Evolutionary conservation across 1,140 invertebrate species (phyloP), one percentile per base, ranked within the genome.

Genomic region (Calephelis virginiensis): DNA sequence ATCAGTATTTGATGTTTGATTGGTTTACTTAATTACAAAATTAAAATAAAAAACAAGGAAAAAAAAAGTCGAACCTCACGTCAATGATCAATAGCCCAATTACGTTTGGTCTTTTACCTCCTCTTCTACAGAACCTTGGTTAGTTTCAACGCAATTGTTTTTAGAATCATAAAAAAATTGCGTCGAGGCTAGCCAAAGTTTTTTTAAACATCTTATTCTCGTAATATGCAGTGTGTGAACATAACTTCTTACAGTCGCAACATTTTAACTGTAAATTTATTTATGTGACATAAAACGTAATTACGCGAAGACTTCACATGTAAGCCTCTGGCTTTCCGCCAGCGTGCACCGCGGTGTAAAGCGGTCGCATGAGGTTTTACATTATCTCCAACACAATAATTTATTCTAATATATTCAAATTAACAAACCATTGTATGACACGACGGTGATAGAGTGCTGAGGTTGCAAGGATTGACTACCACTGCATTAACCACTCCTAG

Each of bases 231-330:
- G 49, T 14, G 49, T 53, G 49, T 53, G 49, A 53, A 53, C 48
- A 50, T 49, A 64, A 60, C 53, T 12, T 48, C 63, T 64, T 64
- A 56, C 67, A 61, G 70, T 67, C 60, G 76, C 70, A 76, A 71
- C 72, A 71, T 73, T 71, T 75, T 69, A 76, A 72, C 71, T 72
- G 65, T 65, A 63, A 71, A 64, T 49, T 64, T 64, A 64, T 64
- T 64, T 72, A 76, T 78, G 71, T 73, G 72, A 77, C 74, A 72
- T 80, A 63, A 75, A 81, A 77, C 77, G 80, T 80, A 82, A 82
- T 82, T 80, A 83, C 69, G 70, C 80, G 74, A 83, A 78, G 72
- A 81, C 78, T 76, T 77, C 75, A 37, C 69, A 68, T 75, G 72
- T 80, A 78, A 81, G 75, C 72, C 50, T 14, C 70, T 85, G 81